Evolutionary conservation across 64 coral and sea anemone genomes (phyloP), one percentile per base, ranked within the genome.

Genomic region (Dendrophyllia cribrosa): DNA sequence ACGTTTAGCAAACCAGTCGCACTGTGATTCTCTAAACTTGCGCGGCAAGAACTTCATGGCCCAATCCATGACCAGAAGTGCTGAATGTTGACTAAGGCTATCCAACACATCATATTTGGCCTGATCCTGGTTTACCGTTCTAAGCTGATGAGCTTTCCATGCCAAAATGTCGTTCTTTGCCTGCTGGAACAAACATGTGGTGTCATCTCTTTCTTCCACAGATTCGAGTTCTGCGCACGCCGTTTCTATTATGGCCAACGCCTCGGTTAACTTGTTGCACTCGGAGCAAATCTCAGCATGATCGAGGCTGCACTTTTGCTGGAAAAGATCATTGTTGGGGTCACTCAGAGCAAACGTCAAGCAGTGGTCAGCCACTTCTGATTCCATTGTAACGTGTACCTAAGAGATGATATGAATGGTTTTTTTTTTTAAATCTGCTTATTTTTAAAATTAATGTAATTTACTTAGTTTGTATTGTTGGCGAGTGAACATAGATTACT

Each of bases 1-100:
- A 65, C 61, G 60, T 67, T 83, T 83, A 21, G 60, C 80, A 59
- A 66, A 52, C 80, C 80, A 83, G 62, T 83, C 46, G 43, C 80
- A 82, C 25, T 51, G 80, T 1, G 60, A 66, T 83, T 83, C 60
- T 20, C 80, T 0, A 66, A 83, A 83, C 44, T 51, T 66, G 1
- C 79, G 60, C 6, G 15, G 79, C 66, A 83, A 49, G 61, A 47
- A 67, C 49, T 83, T 68, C 60, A 83, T 83, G 10, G 60, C 62
- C 79, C 79, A 83, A 15, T 83, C 79, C 44, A 68, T 66, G 17
- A 83, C 60, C 43, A 83, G 11, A 49, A 66, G 51, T 50, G 61
- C 62, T 82, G 58, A 62, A 61, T 16, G 3, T 15, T 7, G 61
- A 0, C 20, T 22, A 8, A 63, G 14, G 59, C 21, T 14, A 46